phyloP scores from a whole-genome alignment of 2,113 vertebrate genomes.

The Crocuta crocuta region DNA sequence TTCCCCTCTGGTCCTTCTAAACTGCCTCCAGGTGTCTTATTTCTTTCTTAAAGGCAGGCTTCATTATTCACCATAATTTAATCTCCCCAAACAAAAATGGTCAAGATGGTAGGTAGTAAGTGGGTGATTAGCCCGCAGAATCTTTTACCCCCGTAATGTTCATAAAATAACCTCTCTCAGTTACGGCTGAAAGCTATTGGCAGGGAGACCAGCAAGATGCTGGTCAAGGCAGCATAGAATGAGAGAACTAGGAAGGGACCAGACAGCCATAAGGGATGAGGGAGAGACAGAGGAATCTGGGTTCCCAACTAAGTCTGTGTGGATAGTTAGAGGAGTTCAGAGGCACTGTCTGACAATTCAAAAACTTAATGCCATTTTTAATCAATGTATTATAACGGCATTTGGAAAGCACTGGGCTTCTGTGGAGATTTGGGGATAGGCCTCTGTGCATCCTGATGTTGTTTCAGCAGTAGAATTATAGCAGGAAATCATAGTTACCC shows the following conservation, averaged over 20 bases:
- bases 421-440: background rate
- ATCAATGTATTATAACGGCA: background rate
- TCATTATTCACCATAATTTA: slow-evolving; percentile 25
- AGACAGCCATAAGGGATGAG: background rate
- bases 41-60: background rate
- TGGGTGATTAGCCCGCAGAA: background rate
- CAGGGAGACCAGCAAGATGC: background rate
- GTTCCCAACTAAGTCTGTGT: background rate
- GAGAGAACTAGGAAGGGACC: background rate
- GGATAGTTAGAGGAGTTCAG: background rate
- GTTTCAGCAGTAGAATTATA: background rate
- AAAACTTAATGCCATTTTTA: background rate
- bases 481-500: background rate
- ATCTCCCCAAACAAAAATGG: slow-evolving; percentile 31
- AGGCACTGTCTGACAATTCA: background rate
- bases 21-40: background rate
- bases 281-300: background rate
- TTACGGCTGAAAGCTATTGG: background rate
- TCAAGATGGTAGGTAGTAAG: background rate
- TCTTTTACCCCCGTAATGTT: background rate
- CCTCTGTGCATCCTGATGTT: background rate
- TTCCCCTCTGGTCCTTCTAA: background rate
- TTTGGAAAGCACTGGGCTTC: background rate
- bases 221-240: background rate
- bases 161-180: background rate